phyloP scores from a whole-genome alignment of 1,140 invertebrate species.

The Drosophila kikkawai region DNA sequence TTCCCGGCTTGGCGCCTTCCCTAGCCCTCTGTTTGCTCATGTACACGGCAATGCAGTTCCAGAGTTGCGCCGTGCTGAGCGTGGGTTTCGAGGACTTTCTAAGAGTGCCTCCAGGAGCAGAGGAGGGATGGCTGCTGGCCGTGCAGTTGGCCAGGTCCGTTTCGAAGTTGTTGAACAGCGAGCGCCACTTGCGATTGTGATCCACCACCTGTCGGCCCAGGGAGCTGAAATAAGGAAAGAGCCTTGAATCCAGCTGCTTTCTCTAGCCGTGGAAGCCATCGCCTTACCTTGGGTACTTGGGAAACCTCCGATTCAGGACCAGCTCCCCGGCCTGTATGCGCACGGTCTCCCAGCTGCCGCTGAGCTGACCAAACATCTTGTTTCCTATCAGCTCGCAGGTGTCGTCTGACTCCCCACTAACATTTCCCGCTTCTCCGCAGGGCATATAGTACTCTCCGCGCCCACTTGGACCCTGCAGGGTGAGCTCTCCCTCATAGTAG shows the following conservation, averaged over 20 bases:
- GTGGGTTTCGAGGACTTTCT: slow-evolving; percentile 46
- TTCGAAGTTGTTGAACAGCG: slow-evolving; percentile 80
- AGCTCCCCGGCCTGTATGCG: slow-evolving; percentile 92
- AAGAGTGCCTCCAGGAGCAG: slow-evolving; percentile 37
- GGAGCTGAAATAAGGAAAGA: slow-evolving; percentile 31
- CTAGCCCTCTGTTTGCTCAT: slow-evolving; percentile 86
- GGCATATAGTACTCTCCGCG: slow-evolving; percentile 92
- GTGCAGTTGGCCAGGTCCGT: slow-evolving; percentile 68
- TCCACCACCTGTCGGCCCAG: slow-evolving; percentile 68
- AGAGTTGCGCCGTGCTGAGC: slow-evolving; percentile 65
- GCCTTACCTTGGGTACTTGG: slow-evolving; percentile 88
- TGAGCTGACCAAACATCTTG: slow-evolving; percentile 87
- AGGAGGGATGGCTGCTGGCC: background rate
- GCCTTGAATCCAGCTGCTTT: background rate
- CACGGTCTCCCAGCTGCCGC: slow-evolving; percentile 93
- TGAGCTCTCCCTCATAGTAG: slow-evolving; percentile 95
- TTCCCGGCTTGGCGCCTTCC: slow-evolving; percentile 64
- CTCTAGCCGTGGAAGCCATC: background rate
- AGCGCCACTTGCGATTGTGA: slow-evolving; percentile 73
- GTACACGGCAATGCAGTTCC: slow-evolving; percentile 87
- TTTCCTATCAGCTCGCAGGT: slow-evolving; percentile 73
- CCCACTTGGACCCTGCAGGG: slow-evolving; percentile 87
- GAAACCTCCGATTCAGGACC: slow-evolving; percentile 88
- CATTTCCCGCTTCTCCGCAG: slow-evolving; percentile 81
- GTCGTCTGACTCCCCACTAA: slow-evolving; percentile 55